Base-by-base conservation (phyloP, 2,797 vertebrate genomes). In the Passerculus sandwichensis region DNA sequence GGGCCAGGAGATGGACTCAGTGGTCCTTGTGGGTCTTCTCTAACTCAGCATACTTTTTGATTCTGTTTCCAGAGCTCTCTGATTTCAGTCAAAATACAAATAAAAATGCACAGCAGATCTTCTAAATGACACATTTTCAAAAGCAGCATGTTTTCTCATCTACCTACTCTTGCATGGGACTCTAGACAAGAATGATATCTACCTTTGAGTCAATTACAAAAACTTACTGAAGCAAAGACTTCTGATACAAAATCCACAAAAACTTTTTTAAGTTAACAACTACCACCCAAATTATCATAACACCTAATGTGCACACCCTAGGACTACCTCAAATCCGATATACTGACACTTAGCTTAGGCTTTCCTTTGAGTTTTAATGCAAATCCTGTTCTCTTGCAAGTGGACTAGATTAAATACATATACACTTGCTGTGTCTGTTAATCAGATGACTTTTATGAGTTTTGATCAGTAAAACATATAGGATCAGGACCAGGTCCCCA, bases 1-100 rank as follows among this genome's bases (percentile, higher is more conserved):
- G 50, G 34, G 5, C 26, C 12, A 3, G 29, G 23, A 64, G 26
- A 48, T 36, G 8, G 26, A 48, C 8, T 42, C 0, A 0, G 22
- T 62, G 14, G 19, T 56, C 26, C 15, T 32, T 42, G 34, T 22
- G 15, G 3, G 15, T 71, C 17, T 38, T 25, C 26, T 86, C 30
- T 12, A 56, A 26, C 8, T 18, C 42, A 62, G 0, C 34, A 6
- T 26, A 18, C 12, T 70, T 32, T 53, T 18, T 56, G 9, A 56
- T 56, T 77, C 27, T 54, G 11, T 79, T 76, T 66, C 40, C 51
- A 56, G 13, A 32, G 10, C 16, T 66, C 15, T 59, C 61, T 67
- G 20, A 11, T 60, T 69, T 77, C 66, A 53, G 27, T 14, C 27
- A 78, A 85, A 72, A 72, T 32, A 72, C 6, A 78, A 66, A 51